Base-by-base conservation (phyloP, 2,113 vertebrate species). In the Alexandromys fortis region DNA sequence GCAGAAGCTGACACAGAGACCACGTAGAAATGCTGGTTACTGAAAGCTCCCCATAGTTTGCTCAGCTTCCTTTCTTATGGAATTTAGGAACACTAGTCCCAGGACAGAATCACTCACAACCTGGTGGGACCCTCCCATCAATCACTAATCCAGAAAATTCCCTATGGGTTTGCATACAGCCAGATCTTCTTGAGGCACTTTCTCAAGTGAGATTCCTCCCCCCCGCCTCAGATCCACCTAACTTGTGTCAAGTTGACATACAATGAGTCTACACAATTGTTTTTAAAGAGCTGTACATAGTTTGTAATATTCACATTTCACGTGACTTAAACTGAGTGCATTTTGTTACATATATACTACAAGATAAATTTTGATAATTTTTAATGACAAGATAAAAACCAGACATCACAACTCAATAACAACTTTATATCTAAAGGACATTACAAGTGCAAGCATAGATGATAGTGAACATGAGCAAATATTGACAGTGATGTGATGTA, bases 101-200 rank as follows among this genome's bases (percentile, higher is more conserved):
- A 7, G 30, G 14, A 47, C 0, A 3, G 7, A 1, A 52, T 21
- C 9, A 79, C 47, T 38, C 30, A 35, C 30, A 35, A 22, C 1
- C 17, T 7, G 19, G 7, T 33, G 2, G 17, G 1, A 0, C 28
- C 49, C 0, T 14, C 7, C 14, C 1, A n/a, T 55, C 47, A 55
- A 21, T 9, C 1, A 11, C 47, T 58, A 58, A n/a, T n/a, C 22
- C 5, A 35, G 17, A 79, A 79, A 79, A 55, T 55, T 35, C 8
- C 1, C 8, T 35, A 2, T 22, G 6, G 33, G 30, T 2, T n/a
- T 79, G 17, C 8, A 33, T 79, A 19, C 1, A 33, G 47, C 28
- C 28, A 35, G 14, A 33, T 30, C 16, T 35, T 52, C 16, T 7
- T 6, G 30, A 35, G 16, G 77, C 1, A 79, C 30, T 21, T 79